Evolutionary conservation across 2,113 vertebrate genomes (phyloP).

Genomic region (Peromyscus leucopus): DNA sequence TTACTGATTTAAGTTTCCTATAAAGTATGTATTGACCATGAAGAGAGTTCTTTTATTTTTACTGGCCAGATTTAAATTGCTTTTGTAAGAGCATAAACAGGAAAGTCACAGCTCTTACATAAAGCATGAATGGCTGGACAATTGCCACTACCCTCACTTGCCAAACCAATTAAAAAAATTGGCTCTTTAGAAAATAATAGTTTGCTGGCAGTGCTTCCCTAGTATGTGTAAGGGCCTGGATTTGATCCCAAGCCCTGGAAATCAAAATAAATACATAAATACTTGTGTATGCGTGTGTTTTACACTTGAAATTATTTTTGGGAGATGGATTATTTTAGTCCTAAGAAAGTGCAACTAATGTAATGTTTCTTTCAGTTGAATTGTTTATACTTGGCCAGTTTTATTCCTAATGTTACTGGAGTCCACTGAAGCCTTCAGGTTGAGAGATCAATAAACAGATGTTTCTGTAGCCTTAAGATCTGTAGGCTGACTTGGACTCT

Average conservation of each 20-base stretch:
- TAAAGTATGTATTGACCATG: conserved; percentile 17
- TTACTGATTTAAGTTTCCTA: not conserved
- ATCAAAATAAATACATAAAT: not conserved
- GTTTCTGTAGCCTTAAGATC: not conserved
- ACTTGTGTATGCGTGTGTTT: not conserved
- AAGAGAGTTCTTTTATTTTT: conserved; percentile 12
- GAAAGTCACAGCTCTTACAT: conserved; percentile 10
- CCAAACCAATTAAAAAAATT: conserved; percentile 12
- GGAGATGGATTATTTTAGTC: conserved; percentile 9
- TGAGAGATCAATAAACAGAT: not conserved
- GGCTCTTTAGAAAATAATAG: conserved; percentile 31
- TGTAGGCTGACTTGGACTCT: not conserved
- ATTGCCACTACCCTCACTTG: not conserved
- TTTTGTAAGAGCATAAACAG: not conserved
- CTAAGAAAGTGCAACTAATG: not conserved
- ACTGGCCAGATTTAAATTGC: conserved; percentile 3
- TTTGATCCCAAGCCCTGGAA: not conserved
- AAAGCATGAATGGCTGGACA: conserved; percentile 6
- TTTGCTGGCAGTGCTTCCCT: not conserved
- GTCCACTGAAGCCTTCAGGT: not conserved
- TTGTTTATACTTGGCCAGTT: not conserved
- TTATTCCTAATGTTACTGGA: not conserved
- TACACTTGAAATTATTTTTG: not conserved
- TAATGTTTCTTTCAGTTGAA: not conserved
- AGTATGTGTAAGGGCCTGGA: not conserved